Base-by-base conservation (phyloP, 2,797 vertebrate genomes). In the Siniperca scherzeri region DNA sequence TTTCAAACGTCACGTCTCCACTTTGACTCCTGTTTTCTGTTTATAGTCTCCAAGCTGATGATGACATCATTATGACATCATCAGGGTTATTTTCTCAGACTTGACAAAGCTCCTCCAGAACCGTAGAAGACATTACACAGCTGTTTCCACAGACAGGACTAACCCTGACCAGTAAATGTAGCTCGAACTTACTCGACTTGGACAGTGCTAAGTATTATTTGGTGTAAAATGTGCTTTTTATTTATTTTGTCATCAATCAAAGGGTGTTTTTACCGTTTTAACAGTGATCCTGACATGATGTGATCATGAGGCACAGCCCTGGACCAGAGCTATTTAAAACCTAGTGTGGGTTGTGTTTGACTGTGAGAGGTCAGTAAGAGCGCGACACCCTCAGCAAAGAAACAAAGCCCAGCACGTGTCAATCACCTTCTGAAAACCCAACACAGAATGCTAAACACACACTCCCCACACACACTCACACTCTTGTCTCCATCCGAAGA, bases 291-390 rank as follows among this genome's bases (percentile, higher is more conserved):
- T 13, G 6, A 50, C 60, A 14, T 16, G 53, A 67, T 61, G 69
- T 57, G 65, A 17, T 42, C 36, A 19, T 11, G 40, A 57, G 60
- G n/a, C 11, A 1, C 19, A 66, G 66, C 10, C 67, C 70, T 75
- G 77, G 80, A 74, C 68, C 71, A 73, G 13, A 67, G 9, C 67
- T 27, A 16, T 38, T 52, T 52, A 8, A 67, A 66, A 71, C 27
- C 53, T 22, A 1, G 3, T 48, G 30, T 74, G 61, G 36, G 27
- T 30, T 42, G 72, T n/a, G 59, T 70, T 68, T 14, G n/a, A 56
- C 57, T 70, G 74, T 25, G 42, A 52, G 61, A 1, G n/a, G 50
- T 42, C 55, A 40, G 22, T 50, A 12, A 55, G 30, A 25, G 60
- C 16, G 19, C 42, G 30, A n/a, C 55, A 59, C 10, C 14, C 40